These are phyloP conservation scores for Diploptera punctata DNA, from an alignment of 2,888 invertebrate species.

Conservation along the genomic window DNA sequence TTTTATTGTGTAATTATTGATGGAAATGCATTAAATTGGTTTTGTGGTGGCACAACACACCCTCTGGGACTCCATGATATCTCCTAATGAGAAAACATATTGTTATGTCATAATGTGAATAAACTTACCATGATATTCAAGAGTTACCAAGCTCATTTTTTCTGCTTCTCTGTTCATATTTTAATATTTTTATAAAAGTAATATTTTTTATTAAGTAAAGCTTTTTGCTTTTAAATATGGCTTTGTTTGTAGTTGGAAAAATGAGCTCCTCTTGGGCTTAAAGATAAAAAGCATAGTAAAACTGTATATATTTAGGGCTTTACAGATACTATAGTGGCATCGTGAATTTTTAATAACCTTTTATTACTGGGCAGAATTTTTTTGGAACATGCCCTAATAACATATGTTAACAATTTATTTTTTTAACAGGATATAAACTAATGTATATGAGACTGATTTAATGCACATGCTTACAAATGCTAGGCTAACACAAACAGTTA, in stretches of 20 bases:
- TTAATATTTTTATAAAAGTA: background rate
- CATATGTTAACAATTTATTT: background rate
- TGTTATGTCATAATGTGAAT: background rate
- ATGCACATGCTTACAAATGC: constrained; percentile 25
- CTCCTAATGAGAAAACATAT: background rate
- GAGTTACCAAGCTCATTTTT: constrained; percentile 3
- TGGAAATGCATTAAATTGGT: no score
- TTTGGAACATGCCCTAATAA: constrained; percentile 6
- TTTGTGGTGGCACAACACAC: no score
- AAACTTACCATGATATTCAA: no score
- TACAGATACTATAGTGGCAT: constrained; percentile 8
- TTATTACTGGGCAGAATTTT: constrained; percentile 11
- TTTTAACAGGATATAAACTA: background rate
- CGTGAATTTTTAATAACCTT: constrained; percentile 11
- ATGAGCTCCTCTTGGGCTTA: constrained; percentile 14
- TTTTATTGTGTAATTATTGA: no score
- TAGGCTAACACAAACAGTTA: constrained; percentile 17
- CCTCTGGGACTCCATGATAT: background rate
- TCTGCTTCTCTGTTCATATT: background rate
- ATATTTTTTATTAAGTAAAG: background rate
- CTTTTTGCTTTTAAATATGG: background rate
- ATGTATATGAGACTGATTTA: constrained; percentile 10
- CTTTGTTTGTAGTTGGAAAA: constrained; percentile 1
- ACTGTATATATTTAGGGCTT: constrained; percentile 1
- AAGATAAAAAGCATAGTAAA: background rate